phyloP scores from a whole-genome alignment of 2,888 invertebrate species.

The Polylopha cassiicola region DNA sequence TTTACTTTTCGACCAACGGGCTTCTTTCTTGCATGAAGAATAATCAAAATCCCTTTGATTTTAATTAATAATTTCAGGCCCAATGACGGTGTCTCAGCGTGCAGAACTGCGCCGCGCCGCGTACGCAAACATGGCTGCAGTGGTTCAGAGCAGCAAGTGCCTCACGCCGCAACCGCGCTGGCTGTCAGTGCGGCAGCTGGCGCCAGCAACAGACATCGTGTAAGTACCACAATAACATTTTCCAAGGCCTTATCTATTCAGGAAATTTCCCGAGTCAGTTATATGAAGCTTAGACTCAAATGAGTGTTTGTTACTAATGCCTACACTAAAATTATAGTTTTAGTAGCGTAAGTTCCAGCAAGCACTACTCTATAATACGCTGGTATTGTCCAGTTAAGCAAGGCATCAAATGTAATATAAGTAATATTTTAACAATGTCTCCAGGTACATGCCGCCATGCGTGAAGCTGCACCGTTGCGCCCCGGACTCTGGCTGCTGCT shows the following conservation, averaged over 20 bases:
- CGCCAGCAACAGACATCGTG: constrained; percentile 83
- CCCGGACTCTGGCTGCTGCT: constrained; percentile 92
- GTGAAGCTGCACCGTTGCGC: constrained; percentile 91
- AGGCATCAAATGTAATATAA: too few relatives aligned
- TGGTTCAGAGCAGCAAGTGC: constrained; percentile 77
- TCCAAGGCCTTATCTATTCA: not conserved
- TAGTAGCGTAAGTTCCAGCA: too few relatives aligned
- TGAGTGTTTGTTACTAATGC: too few relatives aligned
- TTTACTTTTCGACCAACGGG: too few relatives aligned
- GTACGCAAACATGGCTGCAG: constrained; percentile 40
- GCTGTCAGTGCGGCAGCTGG: constrained; percentile 83
- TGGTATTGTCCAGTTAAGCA: too few relatives aligned
- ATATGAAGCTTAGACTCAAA: too few relatives aligned
- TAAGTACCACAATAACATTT: constrained; percentile 32
- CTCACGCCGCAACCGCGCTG: constrained; percentile 84
- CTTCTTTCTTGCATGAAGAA: too few relatives aligned
- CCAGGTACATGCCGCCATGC: constrained; percentile 87
- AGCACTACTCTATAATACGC: not conserved
- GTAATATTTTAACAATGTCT: too few relatives aligned
- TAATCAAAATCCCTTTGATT: too few relatives aligned
- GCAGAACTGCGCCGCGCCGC: constrained; percentile 38
- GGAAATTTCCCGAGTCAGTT: too few relatives aligned
- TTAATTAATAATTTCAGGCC: constrained; percentile 36
- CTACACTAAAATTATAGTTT: too few relatives aligned
- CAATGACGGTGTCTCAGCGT: constrained; percentile 39